A percentile compares a stretch with the other conserved stretches of the same genome.
phyloP scores from a whole-genome alignment of 2,797 vertebrate species.

The Phrynocephalus vlangalii region DNA sequence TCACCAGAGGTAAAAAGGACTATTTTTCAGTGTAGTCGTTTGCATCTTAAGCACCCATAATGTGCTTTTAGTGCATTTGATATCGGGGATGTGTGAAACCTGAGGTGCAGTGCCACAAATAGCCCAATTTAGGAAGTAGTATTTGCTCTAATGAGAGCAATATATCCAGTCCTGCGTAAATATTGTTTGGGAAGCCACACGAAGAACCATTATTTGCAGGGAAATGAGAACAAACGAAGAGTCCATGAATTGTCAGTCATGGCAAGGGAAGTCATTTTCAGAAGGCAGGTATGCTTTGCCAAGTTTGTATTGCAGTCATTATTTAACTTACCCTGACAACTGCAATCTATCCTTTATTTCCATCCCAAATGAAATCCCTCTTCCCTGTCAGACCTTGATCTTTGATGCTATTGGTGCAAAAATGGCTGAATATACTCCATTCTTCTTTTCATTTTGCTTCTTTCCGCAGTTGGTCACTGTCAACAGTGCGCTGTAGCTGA shows the following conservation, averaged over 20 bases:
- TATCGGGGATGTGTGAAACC: constrained; percentile 77
- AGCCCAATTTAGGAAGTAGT: constrained; percentile 77
- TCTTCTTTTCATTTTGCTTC: constrained; percentile 8
- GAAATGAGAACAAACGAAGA: constrained; percentile 65
- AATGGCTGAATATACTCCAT: constrained; percentile 22
- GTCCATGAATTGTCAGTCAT: constrained; percentile 53
- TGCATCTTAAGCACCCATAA: constrained; percentile 81
- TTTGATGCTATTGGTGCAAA: accelerated
- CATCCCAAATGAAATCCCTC: neutral
- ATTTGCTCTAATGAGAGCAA: constrained; percentile 72
- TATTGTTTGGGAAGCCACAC: constrained; percentile 58
- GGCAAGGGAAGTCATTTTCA: constrained; percentile 36
- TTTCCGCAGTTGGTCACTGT: constrained; percentile 39
- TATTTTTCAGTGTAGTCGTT: constrained; percentile 79
- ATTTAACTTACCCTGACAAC: accelerated
- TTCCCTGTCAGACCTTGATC: neutral
- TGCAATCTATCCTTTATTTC: constrained; percentile 7
- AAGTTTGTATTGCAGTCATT: accelerated
- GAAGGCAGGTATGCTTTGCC: constrained; percentile 38
- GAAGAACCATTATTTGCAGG: constrained; percentile 59
- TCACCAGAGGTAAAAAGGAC: constrained; percentile 69
- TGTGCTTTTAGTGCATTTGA: constrained; percentile 78
- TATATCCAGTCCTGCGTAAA: constrained; percentile 73
- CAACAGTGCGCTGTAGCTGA: constrained; percentile 36
- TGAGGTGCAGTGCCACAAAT: constrained; percentile 74